Base-by-base conservation (phyloP, 2,888 invertebrate genomes). In the Agriopis marginaria region DNA sequence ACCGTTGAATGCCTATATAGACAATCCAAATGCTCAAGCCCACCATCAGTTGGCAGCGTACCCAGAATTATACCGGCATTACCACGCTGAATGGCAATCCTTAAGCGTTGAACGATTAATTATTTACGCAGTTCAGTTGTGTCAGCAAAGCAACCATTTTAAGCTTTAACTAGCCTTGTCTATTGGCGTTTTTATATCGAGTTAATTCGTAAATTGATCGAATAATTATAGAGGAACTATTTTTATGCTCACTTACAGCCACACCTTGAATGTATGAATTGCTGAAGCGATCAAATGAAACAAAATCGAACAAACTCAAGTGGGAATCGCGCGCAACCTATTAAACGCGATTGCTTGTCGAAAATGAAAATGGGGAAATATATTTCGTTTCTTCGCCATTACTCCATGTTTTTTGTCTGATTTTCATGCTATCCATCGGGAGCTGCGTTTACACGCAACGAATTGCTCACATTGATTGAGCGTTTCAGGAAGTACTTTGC, bases 261-360 rank as follows among this genome's bases (percentile, higher is more conserved):
- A 81, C 86, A 85, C 85, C 83, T 86, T 79, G 4, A 32, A 32
- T 74, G 78, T 77, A 81, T 86, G 84, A 86, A 86, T 88, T 83
- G 86, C 63, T 82, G 81, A 80, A 86, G 84, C 87, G 84, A 89
- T 90, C 87, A 86, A 90, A 89, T 89, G 88, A 87, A 89, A 91
- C 88, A 89, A 90, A 90, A 89, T 90, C 84, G 89, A 87, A 91
- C 88, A 86, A 88, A 91, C 85, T 89, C 90, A 92, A 92, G 92
- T 89, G 92, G 90, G 91, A 91, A 89, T 91, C 89, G 87, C 80
- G 85, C 84, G 88, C 85, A 89, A 89, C 88, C 92, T 89, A 92
- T 92, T 92, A 90, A 91, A 89, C 86, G 84, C 89, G 89, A 90
- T 90, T 90, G 90, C 91, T 91, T 91, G 92, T 92, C 91, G 88